Base-by-base conservation (phyloP, 1,140 invertebrate species). In the Vanessa atalanta region DNA sequence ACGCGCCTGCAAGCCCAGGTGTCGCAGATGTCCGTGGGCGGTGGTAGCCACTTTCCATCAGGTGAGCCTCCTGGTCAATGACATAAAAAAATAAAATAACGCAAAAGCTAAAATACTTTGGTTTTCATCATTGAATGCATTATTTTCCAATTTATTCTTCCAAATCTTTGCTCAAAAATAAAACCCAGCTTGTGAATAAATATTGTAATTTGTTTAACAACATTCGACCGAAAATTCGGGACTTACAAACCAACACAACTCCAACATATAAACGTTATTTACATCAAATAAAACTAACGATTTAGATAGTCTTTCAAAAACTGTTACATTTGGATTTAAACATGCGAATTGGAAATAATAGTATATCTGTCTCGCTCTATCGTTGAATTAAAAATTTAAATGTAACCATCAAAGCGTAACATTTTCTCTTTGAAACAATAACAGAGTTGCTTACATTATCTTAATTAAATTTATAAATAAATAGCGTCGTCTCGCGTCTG, bases 161-260 rank as follows among this genome's bases (percentile, higher is more conserved):
- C 48, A 12, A 14, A 50, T 15, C 16, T 26, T 12, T 57, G 7
- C 20, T 15, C 20, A 26, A 26, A 23, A 69, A 69, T 69, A 60
- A 69, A 60, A 69, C 43, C 57, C 15, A 63, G 11, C 15, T 12
- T 43, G 70, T 71, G 70, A 71, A 71, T 71, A 71, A 71, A 71
- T 71, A 71, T 71, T 71, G 23, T 71, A 64, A 71, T 48, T 37
- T 64, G 31, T 64, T 37, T 48, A 71, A 71, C 57, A 63, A 67
- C 23, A 15, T 37, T 15, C 55, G 23, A 50, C 55, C 55, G 11
- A 57, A 20, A 57, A 57, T 20, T 57, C 55, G 55, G 55, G 55
- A 57, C 23, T 15, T 57, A 5, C 48, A 50, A 57, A 57, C 3
- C 23, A 57, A 57, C 9, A 57, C 13, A 57, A 37, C 31, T 37